Percentiles rank a stretch among this genome's conserved stretches.
Evolutionary conservation across 1,140 invertebrate genomes (phyloP).

Genomic region (Mactra quadrangularis): DNA sequence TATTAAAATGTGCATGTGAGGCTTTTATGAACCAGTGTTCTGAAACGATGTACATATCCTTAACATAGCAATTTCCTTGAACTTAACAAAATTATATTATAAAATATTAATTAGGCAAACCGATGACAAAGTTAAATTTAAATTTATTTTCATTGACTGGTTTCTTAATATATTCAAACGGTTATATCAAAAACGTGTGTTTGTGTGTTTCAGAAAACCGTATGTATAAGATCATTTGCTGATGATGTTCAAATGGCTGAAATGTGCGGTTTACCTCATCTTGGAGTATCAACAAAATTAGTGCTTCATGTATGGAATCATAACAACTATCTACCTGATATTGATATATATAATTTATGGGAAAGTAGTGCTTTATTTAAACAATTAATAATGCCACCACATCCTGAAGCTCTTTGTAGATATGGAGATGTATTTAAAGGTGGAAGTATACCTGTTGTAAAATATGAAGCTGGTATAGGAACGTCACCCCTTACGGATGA

Average conservation of each 20-base stretch:
- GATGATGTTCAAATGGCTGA: slow-evolving; percentile 4
- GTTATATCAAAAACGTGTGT: too few species aligned
- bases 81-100: not conserved
- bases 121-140: too few species aligned
- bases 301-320: slow-evolving; percentile 57
- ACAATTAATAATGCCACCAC: slow-evolving; percentile 46
- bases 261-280: slow-evolving; percentile 59
- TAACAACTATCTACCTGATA: slow-evolving; percentile 47
- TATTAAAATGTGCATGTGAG: not conserved
- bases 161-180: too few species aligned
- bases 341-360: slow-evolving; percentile 32
- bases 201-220: slow-evolving; percentile 49
- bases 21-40: not conserved
- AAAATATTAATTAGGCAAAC: not conserved
- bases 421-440: slow-evolving; percentile 60
- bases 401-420: slow-evolving; percentile 31
- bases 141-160: too few species aligned
- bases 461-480: slow-evolving; percentile 64
- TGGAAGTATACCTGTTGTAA: slow-evolving; percentile 55
- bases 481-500: not conserved
- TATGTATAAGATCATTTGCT: slow-evolving; percentile 42
- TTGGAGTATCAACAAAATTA: slow-evolving; percentile 19
- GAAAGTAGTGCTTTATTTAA: slow-evolving; percentile 44
- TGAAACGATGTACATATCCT: not conserved
- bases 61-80: not conserved